Evolutionary conservation across 2,113 vertebrate genomes (phyloP).

Genomic region (Excalfactoria chinensis): DNA sequence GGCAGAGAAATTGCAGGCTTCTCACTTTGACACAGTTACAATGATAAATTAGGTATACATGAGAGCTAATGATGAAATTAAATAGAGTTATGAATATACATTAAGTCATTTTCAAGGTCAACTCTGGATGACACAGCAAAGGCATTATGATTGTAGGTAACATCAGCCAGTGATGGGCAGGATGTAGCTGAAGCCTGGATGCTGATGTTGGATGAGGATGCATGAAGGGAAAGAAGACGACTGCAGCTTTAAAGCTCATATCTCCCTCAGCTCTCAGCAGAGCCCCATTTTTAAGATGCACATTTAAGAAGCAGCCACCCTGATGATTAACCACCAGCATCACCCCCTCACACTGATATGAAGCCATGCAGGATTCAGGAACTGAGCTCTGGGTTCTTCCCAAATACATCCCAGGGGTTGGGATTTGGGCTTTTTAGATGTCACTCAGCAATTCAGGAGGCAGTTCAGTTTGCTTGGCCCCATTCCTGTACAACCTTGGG

Average conservation of each 20-base stretch:
- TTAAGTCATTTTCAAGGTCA: slow-evolving; percentile 58
- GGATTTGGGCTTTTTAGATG: neutral
- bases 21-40: slow-evolving; percentile 38
- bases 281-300: neutral
- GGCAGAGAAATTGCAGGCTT: slow-evolving; percentile 55
- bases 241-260: neutral
- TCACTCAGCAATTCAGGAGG: neutral
- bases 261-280: neutral
- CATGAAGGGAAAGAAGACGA: neutral
- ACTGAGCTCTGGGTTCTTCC: neutral
- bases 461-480: neutral
- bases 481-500: accelerated
- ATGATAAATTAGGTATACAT: slow-evolving; percentile 66
- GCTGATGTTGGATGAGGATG: neutral
- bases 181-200: neutral
- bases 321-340: neutral
- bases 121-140: slow-evolving; percentile 26
- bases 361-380: accelerated
- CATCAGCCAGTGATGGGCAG: slow-evolving; percentile 1
- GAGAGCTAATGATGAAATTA: slow-evolving; percentile 63
- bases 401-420: neutral
- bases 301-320: neutral
- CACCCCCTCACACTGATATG: neutral
- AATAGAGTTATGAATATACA: slow-evolving; percentile 66
- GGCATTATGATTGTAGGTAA: neutral